A percentile compares a stretch with the other conserved stretches of the same genome.
These are phyloP conservation scores for Pygoscelis adeliae DNA, from an alignment of 2,113 vertebrate genomes.

Conservation along the genomic window DNA sequence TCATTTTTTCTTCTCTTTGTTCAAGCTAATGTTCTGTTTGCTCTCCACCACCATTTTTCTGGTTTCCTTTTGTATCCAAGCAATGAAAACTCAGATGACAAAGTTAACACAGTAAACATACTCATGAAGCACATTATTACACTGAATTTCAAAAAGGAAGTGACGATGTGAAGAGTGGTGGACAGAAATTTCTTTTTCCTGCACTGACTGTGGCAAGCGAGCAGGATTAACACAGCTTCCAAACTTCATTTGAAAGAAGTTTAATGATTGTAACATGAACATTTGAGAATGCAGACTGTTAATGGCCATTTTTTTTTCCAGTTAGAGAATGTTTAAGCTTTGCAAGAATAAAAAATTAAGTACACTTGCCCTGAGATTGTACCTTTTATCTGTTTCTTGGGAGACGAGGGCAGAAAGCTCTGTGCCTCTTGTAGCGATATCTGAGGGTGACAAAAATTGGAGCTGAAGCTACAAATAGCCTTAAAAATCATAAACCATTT, in stretches of 20 bases:
- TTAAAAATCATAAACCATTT: not conserved
- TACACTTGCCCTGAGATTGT: not conserved
- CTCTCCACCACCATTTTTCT: not conserved
- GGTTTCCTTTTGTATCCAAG: not conserved
- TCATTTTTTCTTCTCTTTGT: not conserved
- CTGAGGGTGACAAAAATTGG: not conserved
- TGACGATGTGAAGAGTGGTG: not conserved
- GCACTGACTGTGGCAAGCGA: not conserved
- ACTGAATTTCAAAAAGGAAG: not conserved
- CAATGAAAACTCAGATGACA: not conserved
- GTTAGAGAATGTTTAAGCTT: not conserved
- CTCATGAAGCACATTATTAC: not conserved
- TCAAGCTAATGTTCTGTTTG: not conserved
- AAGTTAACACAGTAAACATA: not conserved
- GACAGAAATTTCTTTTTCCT: not conserved
- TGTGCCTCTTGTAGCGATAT: not conserved
- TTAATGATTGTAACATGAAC: not conserved
- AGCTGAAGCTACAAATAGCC: not conserved
- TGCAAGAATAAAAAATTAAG: not conserved
- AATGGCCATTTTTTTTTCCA: too few species aligned
- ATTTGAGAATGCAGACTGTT: not conserved
- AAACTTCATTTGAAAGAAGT: not conserved
- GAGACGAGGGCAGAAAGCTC: not conserved
- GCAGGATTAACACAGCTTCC: not conserved
- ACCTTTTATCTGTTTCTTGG: not conserved